Conservation (phyloP, 2,888 invertebrate genomes). For the Barypeithes pellucidus region DNA sequence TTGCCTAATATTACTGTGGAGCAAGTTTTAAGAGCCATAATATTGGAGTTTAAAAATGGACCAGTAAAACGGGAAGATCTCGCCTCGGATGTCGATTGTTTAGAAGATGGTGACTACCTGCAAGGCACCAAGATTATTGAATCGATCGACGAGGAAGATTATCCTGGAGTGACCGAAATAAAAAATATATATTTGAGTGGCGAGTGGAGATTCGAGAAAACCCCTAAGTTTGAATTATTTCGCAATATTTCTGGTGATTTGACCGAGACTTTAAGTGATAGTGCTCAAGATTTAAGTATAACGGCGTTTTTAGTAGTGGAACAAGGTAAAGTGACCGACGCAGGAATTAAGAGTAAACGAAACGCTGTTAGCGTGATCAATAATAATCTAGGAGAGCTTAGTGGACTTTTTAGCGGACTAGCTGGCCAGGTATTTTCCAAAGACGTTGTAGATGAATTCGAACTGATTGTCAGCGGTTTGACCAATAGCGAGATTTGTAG, state of each 20-base stretch:
- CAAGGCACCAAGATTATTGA: conserved; percentile 53
- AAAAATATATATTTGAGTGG: conserved; percentile 82
- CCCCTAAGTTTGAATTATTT: conserved; percentile 85
- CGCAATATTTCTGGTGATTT: conserved; percentile 74
- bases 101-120: not conserved
- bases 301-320: conserved; percentile 74
- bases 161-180: conserved; percentile 79
- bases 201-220: conserved; percentile 92
- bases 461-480: conserved; percentile 65
- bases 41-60: conserved; percentile 79
- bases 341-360: conserved; percentile 65
- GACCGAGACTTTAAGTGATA: conserved; percentile 65
- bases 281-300: conserved; percentile 72
- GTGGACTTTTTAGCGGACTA: conserved; percentile 76
- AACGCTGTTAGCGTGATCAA: conserved; percentile 77
- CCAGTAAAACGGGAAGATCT: not conserved
- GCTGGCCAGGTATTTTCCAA: conserved; percentile 79
- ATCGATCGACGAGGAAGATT: conserved; percentile 39
- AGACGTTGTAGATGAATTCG: conserved; percentile 75
- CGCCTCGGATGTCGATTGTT: not conserved
- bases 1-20: conserved; percentile 82
- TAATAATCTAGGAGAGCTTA: conserved; percentile 74
- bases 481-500: conserved; percentile 65
- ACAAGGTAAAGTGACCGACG: conserved; percentile 74
- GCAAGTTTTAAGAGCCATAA: conserved; percentile 84